Evolutionary conservation across 2,888 invertebrate genomes (phyloP).

Genomic region (Eupithecia subumbrata): DNA sequence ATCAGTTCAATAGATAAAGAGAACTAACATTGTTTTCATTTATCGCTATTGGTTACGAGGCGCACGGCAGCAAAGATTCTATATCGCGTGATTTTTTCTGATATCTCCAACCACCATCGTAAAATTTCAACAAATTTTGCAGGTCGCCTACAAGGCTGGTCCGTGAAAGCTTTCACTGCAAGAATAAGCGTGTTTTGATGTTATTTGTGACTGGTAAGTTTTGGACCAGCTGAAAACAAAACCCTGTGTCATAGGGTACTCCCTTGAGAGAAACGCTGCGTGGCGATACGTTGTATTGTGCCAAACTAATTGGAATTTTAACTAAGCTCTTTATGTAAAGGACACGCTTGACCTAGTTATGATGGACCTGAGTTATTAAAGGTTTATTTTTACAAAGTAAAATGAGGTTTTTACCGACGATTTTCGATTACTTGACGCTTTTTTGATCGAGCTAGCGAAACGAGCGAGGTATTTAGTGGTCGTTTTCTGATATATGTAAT

Average conservation of each 20-base stretch:
- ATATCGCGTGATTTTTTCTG: too few species aligned
- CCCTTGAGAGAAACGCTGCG: slow-evolving; percentile 32
- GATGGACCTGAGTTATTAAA: slow-evolving; percentile 6
- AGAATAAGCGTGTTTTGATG: too few species aligned
- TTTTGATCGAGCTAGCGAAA: neutral
- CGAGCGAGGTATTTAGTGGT: neutral
- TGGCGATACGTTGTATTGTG: slow-evolving; percentile 30
- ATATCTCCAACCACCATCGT: too few species aligned
- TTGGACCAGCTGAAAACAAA: slow-evolving; percentile 2
- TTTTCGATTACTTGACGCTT: neutral
- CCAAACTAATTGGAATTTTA: slow-evolving; percentile 38
- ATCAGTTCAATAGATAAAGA: too few species aligned
- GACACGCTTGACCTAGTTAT: slow-evolving; percentile 28
- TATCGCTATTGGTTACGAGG: too few species aligned
- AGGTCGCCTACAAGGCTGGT: too few species aligned
- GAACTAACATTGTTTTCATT: too few species aligned
- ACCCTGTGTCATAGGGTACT: slow-evolving; percentile 28
- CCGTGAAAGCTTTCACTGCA: too few species aligned
- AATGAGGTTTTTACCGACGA: neutral
- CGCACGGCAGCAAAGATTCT: too few species aligned
- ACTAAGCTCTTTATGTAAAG: slow-evolving; percentile 28
- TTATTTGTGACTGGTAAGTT: neutral
- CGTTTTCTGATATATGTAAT: too few species aligned
- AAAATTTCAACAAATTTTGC: too few species aligned
- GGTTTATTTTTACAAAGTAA: neutral